These are phyloP conservation scores for Psylliodes chrysocephalus DNA, from an alignment of 2,888 invertebrate species.

Conservation along the genomic window DNA sequence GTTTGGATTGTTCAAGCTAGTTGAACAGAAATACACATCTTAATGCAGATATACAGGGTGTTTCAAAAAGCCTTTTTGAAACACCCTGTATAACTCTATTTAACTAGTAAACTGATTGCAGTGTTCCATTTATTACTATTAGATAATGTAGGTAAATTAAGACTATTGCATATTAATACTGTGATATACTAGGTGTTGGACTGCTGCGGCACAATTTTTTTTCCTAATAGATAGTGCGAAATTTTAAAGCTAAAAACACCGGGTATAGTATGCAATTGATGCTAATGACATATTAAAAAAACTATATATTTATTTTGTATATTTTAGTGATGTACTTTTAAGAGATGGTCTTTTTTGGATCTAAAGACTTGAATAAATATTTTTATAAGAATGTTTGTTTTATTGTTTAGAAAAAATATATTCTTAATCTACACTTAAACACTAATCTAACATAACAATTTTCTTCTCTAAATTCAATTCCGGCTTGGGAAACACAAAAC, in stretches of 20 bases:
- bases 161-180: constrained; percentile 54
- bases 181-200: constrained; percentile 56
- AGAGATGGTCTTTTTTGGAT: constrained; percentile 15
- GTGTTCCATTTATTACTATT: no score
- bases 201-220: constrained; percentile 28
- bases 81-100: no score
- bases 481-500: constrained; percentile 68
- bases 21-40: no score
- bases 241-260: constrained; percentile 49
- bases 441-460: constrained; percentile 51
- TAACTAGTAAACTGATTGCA: no score
- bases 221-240: constrained; percentile 6
- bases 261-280: constrained; percentile 62
- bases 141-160: constrained; percentile 25
- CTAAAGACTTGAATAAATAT: constrained; percentile 25
- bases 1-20: no score
- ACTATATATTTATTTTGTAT: constrained; percentile 35
- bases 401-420: no score
- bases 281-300: constrained; percentile 7
- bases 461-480: constrained; percentile 54
- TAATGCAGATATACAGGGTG: no score
- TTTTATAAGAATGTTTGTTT: constrained; percentile 3
- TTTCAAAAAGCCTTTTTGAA: no score
- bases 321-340: constrained; percentile 32
- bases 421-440: no score